phyloP scores from a whole-genome alignment of 2,888 invertebrate genomes.

The Hedya salicella region DNA sequence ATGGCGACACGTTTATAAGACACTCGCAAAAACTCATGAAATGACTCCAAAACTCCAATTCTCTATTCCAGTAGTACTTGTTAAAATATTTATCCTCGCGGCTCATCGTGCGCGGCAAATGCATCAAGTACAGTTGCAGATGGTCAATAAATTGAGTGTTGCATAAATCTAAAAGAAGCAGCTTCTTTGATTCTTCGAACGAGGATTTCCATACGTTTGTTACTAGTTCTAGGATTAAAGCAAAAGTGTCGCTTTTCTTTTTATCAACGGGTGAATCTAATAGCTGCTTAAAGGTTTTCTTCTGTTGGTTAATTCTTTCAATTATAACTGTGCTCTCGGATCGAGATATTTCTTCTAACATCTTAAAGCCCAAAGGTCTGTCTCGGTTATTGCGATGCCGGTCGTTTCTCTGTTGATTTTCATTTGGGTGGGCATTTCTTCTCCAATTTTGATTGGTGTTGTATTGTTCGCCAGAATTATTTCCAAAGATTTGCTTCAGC shows the following conservation, averaged over 20 bases:
- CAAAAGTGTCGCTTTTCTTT: slow-evolving; percentile 62
- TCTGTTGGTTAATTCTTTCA: slow-evolving; percentile 60
- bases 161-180: slow-evolving; percentile 65
- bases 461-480: neutral
- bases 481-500: slow-evolving; percentile 15
- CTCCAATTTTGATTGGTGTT: neutral
- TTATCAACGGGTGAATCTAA: slow-evolving; percentile 57
- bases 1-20: slow-evolving; percentile 67
- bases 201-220: slow-evolving; percentile 67
- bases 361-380: slow-evolving; percentile 55
- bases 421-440: neutral
- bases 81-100: slow-evolving; percentile 52
- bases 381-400: slow-evolving; percentile 6
- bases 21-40: slow-evolving; percentile 65
- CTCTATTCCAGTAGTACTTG: slow-evolving; percentile 66
- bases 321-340: slow-evolving; percentile 66
- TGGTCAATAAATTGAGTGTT: slow-evolving; percentile 64
- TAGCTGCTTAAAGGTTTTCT: slow-evolving; percentile 62
- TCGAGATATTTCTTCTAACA: slow-evolving; percentile 63
- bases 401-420: neutral
- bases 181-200: slow-evolving; percentile 65
- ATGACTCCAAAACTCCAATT: slow-evolving; percentile 68
- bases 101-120: slow-evolving; percentile 60
- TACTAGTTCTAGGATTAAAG: slow-evolving; percentile 70
- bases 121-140: slow-evolving; percentile 65